A percentile compares a stretch with the other conserved stretches of the same genome.
Conservation (phyloP, 1,140 invertebrate species). For the Atta colombica region DNA sequence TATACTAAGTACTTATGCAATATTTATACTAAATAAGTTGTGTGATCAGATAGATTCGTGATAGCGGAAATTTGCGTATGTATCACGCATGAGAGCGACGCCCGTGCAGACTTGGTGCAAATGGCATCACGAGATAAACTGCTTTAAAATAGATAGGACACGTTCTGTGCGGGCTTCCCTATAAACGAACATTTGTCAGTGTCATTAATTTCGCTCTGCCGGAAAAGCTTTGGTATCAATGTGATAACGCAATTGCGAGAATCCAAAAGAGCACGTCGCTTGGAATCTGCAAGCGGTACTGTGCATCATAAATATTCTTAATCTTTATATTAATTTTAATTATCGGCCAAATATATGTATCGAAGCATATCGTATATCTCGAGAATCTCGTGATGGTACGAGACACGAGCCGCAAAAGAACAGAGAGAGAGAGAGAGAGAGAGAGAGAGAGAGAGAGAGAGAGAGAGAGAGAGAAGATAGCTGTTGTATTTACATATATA, state of each 20-base stretch:
- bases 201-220: background rate
- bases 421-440: background rate
- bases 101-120: background rate
- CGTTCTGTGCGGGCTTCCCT: background rate
- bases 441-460: no score
- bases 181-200: background rate
- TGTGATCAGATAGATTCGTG: background rate
- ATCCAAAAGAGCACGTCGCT: background rate
- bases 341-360: conserved; percentile 13
- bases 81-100: background rate
- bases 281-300: conserved; percentile 5
- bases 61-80: conserved; percentile 26
- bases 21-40: background rate
- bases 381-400: background rate
- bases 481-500: background rate
- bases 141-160: background rate
- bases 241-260: background rate
- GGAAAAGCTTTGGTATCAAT: background rate
- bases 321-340: conserved; percentile 59
- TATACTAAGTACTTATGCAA: background rate
- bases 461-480: no score
- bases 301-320: conserved; percentile 27
- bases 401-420: background rate
- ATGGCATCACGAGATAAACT: background rate
- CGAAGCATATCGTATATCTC: background rate